Base-by-base conservation (phyloP, 2,113 vertebrate species). In the Gallinago jamesoni region DNA sequence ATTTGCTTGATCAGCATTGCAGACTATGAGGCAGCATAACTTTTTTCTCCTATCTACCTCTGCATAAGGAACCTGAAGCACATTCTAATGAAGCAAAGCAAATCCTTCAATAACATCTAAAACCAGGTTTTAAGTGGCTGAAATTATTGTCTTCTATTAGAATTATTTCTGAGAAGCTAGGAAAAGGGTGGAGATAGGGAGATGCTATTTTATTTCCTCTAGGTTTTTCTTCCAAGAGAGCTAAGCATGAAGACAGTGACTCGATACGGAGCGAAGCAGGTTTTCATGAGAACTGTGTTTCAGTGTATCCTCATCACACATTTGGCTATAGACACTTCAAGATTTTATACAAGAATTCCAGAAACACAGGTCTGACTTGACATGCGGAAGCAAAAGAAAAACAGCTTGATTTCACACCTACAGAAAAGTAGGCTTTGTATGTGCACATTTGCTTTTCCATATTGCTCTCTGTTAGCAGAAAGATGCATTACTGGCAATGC, bases 361-460 rank as follows among this genome's bases (percentile, higher is more conserved):
- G 52, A 84, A 94, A 89, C 15, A 35, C 0, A 1, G 33, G 45
- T 62, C 41, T 74, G 45, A 73, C 8, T 82, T 79, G 62, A 85
- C 7, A 19, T 11, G 37, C 81, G 50, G 72, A 25, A 86, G 19
- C 25, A 63, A 83, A 85, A 55, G 22, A 72, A 81, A 87, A 82
- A 48, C 7, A 4, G 18, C 28, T 74, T 75, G 30, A 84, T 81
- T 52, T 76, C n/a, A 31, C 50, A 41, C 56, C 63, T 47, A 10
- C 2, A 64, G 52, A 66, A 74, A 7, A 33, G 8, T 6, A 66
- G n/a, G 7, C 47, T 92, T 84, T 1, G 0, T 33, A 33, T 2
- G 19, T 9, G 4, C 5, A 1, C 0, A 1, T 31, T 82, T 1
- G 2, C 17, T 87, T 83, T 85, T 82, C 53, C 35, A 7, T 43